Conservation (phyloP, 2,113 vertebrate species). For the Protobothrops mucrosquamatus region DNA sequence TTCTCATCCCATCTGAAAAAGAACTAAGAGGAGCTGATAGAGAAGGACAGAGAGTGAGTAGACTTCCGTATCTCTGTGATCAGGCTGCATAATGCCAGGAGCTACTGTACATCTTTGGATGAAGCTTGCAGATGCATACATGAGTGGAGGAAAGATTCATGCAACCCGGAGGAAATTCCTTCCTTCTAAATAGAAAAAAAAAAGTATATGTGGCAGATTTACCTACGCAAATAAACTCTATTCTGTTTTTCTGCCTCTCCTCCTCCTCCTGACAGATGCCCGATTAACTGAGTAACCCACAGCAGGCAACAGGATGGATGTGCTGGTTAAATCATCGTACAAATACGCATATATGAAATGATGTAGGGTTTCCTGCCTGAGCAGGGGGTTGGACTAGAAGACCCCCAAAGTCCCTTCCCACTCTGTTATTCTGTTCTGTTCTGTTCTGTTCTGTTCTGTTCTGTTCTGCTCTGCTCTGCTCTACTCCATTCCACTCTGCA, state of each 20-base stretch:
- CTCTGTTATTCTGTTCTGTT: too few species aligned
- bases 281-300: slow-evolving; percentile 42
- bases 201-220: slow-evolving; percentile 50
- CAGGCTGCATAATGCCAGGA: slow-evolving; percentile 16
- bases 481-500: too few species aligned
- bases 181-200: slow-evolving; percentile 6
- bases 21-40: background rate
- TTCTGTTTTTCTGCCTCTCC: slow-evolving; percentile 27
- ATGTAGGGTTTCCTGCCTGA: too few species aligned
- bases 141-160: slow-evolving; percentile 35
- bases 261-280: slow-evolving; percentile 26
- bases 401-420: too few species aligned
- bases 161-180: slow-evolving; percentile 14
- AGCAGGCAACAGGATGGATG: slow-evolving; percentile 11
- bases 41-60: background rate
- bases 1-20: slow-evolving; percentile 37
- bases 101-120: background rate
- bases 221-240: slow-evolving; percentile 55
- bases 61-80: background rate
- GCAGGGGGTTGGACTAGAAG: too few species aligned
- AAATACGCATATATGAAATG: background rate
- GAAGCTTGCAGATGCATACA: background rate
- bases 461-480: too few species aligned
- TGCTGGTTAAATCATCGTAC: background rate
- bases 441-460: too few species aligned